Conservation (phyloP, 1,140 invertebrate genomes). For the Papilio dardanus region DNA sequence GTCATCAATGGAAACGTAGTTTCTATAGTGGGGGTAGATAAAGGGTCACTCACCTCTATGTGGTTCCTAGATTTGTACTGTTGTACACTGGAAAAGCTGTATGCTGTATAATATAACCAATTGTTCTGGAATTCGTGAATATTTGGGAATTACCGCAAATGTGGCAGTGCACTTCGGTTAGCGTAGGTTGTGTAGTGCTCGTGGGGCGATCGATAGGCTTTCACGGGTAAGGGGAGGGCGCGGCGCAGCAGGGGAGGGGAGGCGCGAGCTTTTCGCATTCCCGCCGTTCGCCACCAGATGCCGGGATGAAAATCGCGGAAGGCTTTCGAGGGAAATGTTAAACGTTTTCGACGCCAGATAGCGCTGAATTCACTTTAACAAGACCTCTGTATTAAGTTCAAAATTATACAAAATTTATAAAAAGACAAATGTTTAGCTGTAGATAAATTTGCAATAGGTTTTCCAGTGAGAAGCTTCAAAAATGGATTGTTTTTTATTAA, state of each 20-base stretch:
- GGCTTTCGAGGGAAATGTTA: constrained; percentile 54
- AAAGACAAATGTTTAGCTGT: neutral
- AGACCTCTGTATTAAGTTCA: neutral
- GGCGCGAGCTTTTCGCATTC: constrained; percentile 48
- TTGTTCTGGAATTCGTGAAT: constrained; percentile 47
- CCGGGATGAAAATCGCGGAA: constrained; percentile 48
- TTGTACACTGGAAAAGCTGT: constrained; percentile 32
- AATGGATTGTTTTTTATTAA: too few species aligned
- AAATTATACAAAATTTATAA: neutral
- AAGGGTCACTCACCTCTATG: constrained; percentile 55
- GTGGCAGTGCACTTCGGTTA: constrained; percentile 67
- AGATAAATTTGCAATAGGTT: too few species aligned
- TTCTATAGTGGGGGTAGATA: constrained; percentile 48
- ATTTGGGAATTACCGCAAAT: constrained; percentile 53
- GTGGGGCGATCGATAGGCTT: constrained; percentile 70
- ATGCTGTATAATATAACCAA: constrained; percentile 49
- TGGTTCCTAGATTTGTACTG: constrained; percentile 28
- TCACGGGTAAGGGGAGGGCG: constrained; percentile 48
- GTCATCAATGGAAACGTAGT: constrained; percentile 53
- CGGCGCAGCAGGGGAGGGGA: constrained; percentile 40
- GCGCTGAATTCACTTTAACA: constrained; percentile 46
- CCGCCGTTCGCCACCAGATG: constrained; percentile 64
- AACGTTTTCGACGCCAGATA: constrained; percentile 50
- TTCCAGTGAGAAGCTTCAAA: too few species aligned
- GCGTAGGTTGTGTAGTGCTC: constrained; percentile 69